Evolutionary conservation across 2,888 invertebrate genomes (phyloP), one percentile per base, ranked within the genome.

Genomic region (Ennomos erosarius): DNA sequence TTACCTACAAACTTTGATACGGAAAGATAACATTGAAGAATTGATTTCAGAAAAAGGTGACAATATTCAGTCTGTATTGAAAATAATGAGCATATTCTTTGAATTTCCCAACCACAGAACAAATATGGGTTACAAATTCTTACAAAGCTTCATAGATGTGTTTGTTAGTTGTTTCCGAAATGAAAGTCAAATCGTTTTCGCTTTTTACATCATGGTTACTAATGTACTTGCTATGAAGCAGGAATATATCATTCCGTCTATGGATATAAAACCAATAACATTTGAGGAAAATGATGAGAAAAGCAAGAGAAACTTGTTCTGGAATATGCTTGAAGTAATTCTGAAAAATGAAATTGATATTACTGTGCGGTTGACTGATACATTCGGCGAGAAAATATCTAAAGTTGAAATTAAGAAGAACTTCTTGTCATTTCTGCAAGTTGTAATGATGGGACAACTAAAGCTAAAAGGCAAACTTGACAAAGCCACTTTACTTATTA

Each of bases 41-140:
- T 64, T 92, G 8, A 82, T 90, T 0, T 75, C 83, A 1, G 88
- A 92, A 64, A 92, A 87, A 61, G 90, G 90, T 0, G 92, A 92
- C 42, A 89, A 87, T 39, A 87, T 93, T 51, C 88, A 88, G 66
- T 85, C 88, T 0, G 88, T 92, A 0, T 70, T 92, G 1, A 91
- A 88, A 81, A 84, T 91, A 8, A 87, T 92, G 87, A 82, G 79
- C 59, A 64, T 80, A 0, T 85, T 91, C 55, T 87, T 91, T 47
- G 83, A 84, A 40, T 89, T 85, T 43, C 83, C 88, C 0, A 82
- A 81, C 55, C 79, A 80, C 26, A 70, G 85, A n/a, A 75, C 79
- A 0, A 74, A 73, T 1, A 78, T 67, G 16, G 76, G 86, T 49
- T 51, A 70, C 0, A 79, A 78, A 51, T 90, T 90, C 59, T 59